Conservation (phyloP, 2,797 vertebrate species). For the Vireo griseus region DNA sequence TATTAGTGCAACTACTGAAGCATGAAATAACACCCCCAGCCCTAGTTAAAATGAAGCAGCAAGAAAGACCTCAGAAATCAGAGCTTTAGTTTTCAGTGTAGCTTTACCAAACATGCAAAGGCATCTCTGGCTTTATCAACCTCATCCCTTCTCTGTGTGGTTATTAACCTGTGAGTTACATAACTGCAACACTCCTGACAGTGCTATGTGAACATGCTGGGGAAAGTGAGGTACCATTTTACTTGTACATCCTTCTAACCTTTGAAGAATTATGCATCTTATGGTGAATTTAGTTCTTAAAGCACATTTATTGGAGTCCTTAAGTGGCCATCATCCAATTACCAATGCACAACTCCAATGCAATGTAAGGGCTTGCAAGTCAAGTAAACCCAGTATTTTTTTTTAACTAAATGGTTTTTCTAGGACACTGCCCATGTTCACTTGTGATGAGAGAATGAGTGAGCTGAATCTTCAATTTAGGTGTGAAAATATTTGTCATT, state of each 20-base stretch:
- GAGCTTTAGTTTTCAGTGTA: not conserved
- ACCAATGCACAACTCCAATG: not conserved
- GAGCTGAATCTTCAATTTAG: not conserved
- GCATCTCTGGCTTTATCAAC: not conserved
- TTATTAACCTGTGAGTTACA: not conserved
- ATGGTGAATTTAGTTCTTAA: not conserved
- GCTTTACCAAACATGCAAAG: not conserved
- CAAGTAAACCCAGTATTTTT: not conserved
- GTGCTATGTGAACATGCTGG: not conserved
- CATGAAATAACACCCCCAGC: conserved; percentile 23
- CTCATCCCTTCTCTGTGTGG: not conserved
- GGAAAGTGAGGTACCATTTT: not conserved
- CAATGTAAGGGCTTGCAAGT: not conserved
- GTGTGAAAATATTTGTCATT: not conserved
- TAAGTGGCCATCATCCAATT: not conserved
- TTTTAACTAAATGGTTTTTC: not conserved
- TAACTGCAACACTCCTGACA: not conserved
- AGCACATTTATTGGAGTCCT: not conserved
- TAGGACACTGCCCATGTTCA: not conserved
- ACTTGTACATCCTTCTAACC: not conserved
- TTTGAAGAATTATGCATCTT: not conserved
- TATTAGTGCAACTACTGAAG: conserved; percentile 24
- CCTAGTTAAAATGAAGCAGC: not conserved
- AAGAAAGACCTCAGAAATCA: not conserved
- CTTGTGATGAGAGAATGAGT: not conserved